A percentile compares a stretch with the other conserved stretches of the same genome.
Conservation (phyloP, 2,797 vertebrate genomes). For the Intellagama lesueurii region DNA sequence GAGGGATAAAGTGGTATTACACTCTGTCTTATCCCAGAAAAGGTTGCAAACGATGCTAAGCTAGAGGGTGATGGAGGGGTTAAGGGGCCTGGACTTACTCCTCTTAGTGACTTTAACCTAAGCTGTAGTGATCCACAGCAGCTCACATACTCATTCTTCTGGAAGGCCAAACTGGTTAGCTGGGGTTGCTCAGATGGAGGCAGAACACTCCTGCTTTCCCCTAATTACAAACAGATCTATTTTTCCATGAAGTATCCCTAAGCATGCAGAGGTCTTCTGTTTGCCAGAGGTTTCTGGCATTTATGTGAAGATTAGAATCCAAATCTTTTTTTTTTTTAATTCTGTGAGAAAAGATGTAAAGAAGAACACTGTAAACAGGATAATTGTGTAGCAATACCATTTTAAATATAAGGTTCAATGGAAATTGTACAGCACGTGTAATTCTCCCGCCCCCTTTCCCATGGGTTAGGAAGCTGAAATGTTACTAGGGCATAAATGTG, state of each 20-base stretch:
- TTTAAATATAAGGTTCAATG: conserved; percentile 65
- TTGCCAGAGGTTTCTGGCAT: conserved; percentile 80
- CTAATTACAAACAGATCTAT: conserved; percentile 83
- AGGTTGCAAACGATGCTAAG: conserved; percentile 23
- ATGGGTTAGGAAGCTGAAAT: conserved; percentile 62
- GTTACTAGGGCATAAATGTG: conserved; percentile 52
- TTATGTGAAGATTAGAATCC: conserved; percentile 74
- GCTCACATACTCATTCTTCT: conserved; percentile 67
- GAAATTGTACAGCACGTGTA: conserved; percentile 60
- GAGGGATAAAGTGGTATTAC: conserved; percentile 36
- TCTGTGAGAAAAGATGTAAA: conserved; percentile 77
- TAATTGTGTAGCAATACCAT: conserved; percentile 69
- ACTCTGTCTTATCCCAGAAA: neutral
- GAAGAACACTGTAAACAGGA: conserved; percentile 75
- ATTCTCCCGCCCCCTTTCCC: conserved; percentile 48
- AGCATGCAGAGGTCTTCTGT: conserved; percentile 68
- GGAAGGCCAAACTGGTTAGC: conserved; percentile 73
- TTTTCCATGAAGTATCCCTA: conserved; percentile 68
- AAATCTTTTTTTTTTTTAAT: conserved; percentile 79
- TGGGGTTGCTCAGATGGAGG: conserved; percentile 70
- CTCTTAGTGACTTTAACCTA: conserved; percentile 51
- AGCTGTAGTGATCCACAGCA: conserved; percentile 69
- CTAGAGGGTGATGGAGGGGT: conserved; percentile 29
- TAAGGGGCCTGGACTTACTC: conserved; percentile 50
- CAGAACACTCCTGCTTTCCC: conserved; percentile 71